A percentile compares a stretch with the other conserved stretches of the same genome.
Evolutionary conservation across 2,888 invertebrate genomes (phyloP).

Genomic region (Dastarcus helophoroides): DNA sequence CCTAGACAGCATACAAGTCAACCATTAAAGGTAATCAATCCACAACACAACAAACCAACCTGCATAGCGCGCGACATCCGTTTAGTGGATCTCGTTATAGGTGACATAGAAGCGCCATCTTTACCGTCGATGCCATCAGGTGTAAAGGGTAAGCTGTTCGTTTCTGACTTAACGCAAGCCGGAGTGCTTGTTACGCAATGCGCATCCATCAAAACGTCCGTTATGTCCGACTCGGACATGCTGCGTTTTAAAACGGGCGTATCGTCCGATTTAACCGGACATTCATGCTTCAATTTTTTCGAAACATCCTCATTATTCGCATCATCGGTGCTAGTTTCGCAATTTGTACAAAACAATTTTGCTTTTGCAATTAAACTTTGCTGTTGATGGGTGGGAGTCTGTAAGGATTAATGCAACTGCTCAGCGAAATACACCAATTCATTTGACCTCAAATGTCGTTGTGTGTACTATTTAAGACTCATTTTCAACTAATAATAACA

Average conservation of each 20-base stretch:
- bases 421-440: too few species aligned
- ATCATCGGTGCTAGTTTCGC: slow-evolving; percentile 21
- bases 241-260: slow-evolving; percentile 18
- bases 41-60: slow-evolving; percentile 38
- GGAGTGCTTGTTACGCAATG: slow-evolving; percentile 35
- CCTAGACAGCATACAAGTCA: too few species aligned
- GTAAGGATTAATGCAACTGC: too few species aligned
- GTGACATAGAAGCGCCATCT: slow-evolving; percentile 72
- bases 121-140: slow-evolving; percentile 40
- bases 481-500: too few species aligned
- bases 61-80: slow-evolving; percentile 82
- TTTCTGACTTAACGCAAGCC: slow-evolving; percentile 26
- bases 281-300: too few species aligned
- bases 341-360: slow-evolving; percentile 34
- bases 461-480: too few species aligned
- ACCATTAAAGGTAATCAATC: background rate
- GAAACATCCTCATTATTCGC: slow-evolving; percentile 1
- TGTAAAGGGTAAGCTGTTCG: slow-evolving; percentile 29
- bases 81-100: slow-evolving; percentile 77
- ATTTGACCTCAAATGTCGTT: too few species aligned
- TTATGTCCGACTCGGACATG: slow-evolving; percentile 27
- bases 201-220: slow-evolving; percentile 12
- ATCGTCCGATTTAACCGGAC: background rate
- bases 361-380: slow-evolving; percentile 24
- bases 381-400: slow-evolving; percentile 14